These are phyloP conservation scores for Hiodon alosoides DNA, from an alignment of 2,113 vertebrate species.

Conservation along the genomic window DNA sequence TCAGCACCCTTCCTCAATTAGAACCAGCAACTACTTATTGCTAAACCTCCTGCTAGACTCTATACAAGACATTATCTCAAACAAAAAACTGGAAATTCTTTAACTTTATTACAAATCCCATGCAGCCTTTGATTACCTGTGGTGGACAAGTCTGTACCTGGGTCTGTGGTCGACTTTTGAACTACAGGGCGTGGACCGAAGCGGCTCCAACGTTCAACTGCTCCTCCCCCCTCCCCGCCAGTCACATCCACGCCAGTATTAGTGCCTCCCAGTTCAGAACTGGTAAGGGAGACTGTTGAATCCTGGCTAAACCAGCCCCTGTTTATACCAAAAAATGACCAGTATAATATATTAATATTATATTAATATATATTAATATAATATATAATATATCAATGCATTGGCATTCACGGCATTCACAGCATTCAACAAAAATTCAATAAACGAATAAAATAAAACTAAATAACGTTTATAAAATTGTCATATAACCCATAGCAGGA, in stretches of 20 bases:
- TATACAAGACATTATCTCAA: no score
- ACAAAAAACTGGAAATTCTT: no score
- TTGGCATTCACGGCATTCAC: no score
- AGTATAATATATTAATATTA: background rate
- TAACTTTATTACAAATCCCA: no score
- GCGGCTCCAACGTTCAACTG: conserved; percentile 77
- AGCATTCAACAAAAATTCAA: background rate
- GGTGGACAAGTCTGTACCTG: conserved; percentile 58
- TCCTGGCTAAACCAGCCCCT: conserved; percentile 29
- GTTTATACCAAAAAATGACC: background rate
- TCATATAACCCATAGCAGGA: no score
- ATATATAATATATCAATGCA: background rate
- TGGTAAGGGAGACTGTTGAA: conserved; percentile 61
- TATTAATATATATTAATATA: no score
- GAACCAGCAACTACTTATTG: no score
- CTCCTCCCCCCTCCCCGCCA: conserved; percentile 52
- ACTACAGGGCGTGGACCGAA: conserved; percentile 77
- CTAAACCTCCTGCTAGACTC: no score
- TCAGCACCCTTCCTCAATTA: no score
- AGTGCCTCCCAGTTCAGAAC: conserved; percentile 53
- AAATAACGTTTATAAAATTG: background rate
- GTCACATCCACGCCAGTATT: conserved; percentile 56
- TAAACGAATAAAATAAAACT: background rate
- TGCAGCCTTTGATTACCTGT: conserved; percentile 39
- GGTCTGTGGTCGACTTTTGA: conserved; percentile 79